phyloP scores from a whole-genome alignment of 2,888 invertebrate species.

The Spicauda simplicius region DNA sequence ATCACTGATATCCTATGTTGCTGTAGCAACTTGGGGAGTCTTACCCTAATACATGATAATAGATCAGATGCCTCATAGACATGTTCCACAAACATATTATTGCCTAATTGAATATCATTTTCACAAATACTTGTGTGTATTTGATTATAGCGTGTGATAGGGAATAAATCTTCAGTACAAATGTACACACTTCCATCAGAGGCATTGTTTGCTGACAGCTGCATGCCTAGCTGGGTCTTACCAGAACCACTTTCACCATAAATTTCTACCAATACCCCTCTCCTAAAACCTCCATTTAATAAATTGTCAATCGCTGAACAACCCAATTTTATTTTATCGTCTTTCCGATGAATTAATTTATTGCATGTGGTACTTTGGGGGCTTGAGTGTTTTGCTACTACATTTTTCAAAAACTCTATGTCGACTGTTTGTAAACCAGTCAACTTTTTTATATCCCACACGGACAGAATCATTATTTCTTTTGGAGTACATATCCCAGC shows the following conservation, averaged over 20 bases:
- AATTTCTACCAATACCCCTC: slow-evolving; percentile 90
- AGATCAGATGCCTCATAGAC: slow-evolving; percentile 71
- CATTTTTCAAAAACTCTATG: slow-evolving; percentile 59
- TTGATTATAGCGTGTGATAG: slow-evolving; percentile 72
- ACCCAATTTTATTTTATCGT: slow-evolving; percentile 74
- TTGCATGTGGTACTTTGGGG: slow-evolving; percentile 54
- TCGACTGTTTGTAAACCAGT: slow-evolving; percentile 66
- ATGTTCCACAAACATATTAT: slow-evolving; percentile 74
- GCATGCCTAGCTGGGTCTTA: slow-evolving; percentile 92
- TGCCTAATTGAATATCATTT: slow-evolving; percentile 52
- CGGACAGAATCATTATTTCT: slow-evolving; percentile 63
- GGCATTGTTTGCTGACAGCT: slow-evolving; percentile 88
- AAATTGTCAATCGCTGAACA: slow-evolving; percentile 85
- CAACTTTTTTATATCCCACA: slow-evolving; percentile 67
- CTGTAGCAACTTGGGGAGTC: slow-evolving; percentile 64
- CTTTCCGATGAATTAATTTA: slow-evolving; percentile 44
- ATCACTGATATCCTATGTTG: slow-evolving; percentile 58
- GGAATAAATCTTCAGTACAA: slow-evolving; percentile 90
- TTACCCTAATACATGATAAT: slow-evolving; percentile 65
- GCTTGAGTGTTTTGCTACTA: slow-evolving; percentile 54
- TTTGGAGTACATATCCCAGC: slow-evolving; percentile 63
- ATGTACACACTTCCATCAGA: slow-evolving; percentile 86
- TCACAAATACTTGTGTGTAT: slow-evolving; percentile 54
- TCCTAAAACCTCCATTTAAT: slow-evolving; percentile 88
- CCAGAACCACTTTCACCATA: slow-evolving; percentile 92